Evolutionary conservation across 2,113 vertebrate genomes (phyloP).

Genomic region (Bostrychus sinensis): DNA sequence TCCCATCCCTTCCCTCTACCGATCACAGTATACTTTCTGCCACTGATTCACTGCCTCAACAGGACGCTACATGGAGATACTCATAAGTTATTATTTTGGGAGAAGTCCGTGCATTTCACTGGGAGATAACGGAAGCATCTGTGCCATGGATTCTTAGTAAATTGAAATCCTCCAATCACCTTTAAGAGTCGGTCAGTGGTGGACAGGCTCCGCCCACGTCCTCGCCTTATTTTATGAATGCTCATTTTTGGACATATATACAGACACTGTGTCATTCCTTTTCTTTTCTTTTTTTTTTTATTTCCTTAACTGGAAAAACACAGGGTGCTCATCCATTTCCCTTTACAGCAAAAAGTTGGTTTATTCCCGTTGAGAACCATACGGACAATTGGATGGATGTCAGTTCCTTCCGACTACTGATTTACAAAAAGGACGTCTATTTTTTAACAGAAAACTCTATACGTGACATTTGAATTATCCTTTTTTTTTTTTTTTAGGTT

Average conservation of each 20-base stretch:
- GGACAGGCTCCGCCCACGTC: slow-evolving; percentile 19
- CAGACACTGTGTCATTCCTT: background rate
- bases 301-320: slow-evolving; percentile 56
- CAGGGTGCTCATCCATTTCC: slow-evolving; percentile 32
- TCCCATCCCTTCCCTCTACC: background rate
- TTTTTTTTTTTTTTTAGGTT: slow-evolving; percentile 18
- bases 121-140: slow-evolving; percentile 4
- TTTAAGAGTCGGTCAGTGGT: slow-evolving; percentile 29
- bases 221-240: slow-evolving; percentile 14
- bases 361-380: slow-evolving; percentile 16
- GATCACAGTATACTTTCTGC: background rate
- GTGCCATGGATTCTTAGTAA: slow-evolving; percentile 37
- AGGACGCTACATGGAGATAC: background rate
- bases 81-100: slow-evolving; percentile 17
- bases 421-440: slow-evolving; percentile 65
- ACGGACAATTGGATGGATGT: slow-evolving; percentile 28
- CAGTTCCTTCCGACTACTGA: slow-evolving; percentile 73
- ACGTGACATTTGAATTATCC: slow-evolving; percentile 30
- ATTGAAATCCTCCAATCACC: slow-evolving; percentile 17
- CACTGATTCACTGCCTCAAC: background rate
- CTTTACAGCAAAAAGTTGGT: background rate
- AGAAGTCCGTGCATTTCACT: slow-evolving; percentile 33
- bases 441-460: slow-evolving; percentile 57
- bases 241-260: slow-evolving; percentile 6
- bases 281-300: background rate